Evolutionary conservation across 2,888 invertebrate species (phyloP).

Genomic region (Eurois occulta): DNA sequence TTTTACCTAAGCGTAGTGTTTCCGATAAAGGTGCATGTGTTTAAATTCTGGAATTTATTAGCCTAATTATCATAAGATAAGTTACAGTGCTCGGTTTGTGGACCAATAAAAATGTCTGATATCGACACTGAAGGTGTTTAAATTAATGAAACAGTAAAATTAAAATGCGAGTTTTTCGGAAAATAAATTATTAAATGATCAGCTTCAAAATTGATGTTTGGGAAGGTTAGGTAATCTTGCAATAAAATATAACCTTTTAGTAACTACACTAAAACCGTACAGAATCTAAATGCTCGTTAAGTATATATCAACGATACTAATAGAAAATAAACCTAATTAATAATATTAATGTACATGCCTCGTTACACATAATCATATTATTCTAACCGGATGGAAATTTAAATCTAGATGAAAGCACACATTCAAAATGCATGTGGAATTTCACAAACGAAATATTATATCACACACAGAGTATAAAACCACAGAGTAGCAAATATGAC

Average conservation of each 20-base stretch:
- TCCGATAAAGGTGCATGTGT: conserved; percentile 75
- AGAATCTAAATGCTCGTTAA: neutral
- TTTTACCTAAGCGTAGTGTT: conserved; percentile 75
- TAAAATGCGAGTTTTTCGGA: neutral
- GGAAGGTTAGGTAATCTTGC: neutral
- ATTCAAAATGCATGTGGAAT: conserved; percentile 24
- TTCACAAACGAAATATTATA: neutral
- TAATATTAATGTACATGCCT: neutral
- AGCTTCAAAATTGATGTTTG: neutral
- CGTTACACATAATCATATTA: conserved; percentile 21
- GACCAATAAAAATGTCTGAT: conserved; percentile 64
- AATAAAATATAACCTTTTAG: neutral
- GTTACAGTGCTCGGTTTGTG: conserved; percentile 55
- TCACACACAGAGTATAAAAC: neutral
- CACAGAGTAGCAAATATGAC: neutral
- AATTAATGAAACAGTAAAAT: conserved; percentile 33
- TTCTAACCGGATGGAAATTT: conserved; percentile 15
- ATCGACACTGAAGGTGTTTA: conserved; percentile 39
- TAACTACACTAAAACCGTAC: neutral
- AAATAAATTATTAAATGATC: neutral
- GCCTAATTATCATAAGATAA: conserved; percentile 74
- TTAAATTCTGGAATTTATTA: conserved; percentile 78
- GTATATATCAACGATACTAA: neutral
- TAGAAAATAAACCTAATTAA: neutral
- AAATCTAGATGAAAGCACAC: conserved; percentile 7